phyloP scores from a whole-genome alignment of 2,113 vertebrate species.

The Cervus canadensis region DNA sequence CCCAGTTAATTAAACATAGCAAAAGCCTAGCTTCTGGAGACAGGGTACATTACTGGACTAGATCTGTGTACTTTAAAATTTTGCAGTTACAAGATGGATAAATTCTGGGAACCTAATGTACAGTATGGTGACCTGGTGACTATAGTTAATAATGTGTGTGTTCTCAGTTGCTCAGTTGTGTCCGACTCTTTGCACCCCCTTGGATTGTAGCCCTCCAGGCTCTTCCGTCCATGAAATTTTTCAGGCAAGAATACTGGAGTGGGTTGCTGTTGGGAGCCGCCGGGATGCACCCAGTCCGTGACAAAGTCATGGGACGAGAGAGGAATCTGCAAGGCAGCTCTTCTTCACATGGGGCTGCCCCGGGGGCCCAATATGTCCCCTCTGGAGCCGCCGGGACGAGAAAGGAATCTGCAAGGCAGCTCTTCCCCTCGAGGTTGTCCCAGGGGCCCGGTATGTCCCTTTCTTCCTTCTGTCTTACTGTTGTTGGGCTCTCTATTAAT shows the following conservation, averaged over 20 bases:
- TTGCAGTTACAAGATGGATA: background rate
- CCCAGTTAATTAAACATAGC: background rate
- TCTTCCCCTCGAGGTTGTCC: too few species aligned
- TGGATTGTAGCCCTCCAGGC: background rate
- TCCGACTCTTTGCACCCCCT: background rate
- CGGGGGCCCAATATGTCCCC: too few species aligned
- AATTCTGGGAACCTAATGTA: background rate
- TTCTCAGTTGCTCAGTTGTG: background rate
- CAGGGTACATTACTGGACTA: background rate
- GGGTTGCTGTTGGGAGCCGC: background rate
- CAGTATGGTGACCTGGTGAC: background rate
- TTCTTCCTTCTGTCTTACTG: too few species aligned
- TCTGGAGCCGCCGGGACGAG: too few species aligned
- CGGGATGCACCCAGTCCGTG: too few species aligned
- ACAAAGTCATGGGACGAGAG: too few species aligned
- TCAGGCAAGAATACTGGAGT: background rate
- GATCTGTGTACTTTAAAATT: background rate
- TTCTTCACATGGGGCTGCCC: too few species aligned
- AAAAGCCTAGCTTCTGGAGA: background rate
- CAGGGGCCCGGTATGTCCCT: too few species aligned
- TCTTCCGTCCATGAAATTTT: background rate
- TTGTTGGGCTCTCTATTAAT: too few species aligned
- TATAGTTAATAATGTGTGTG: background rate
- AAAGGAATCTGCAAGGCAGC: too few species aligned
- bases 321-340: too few species aligned